Conservation (phyloP, 2,113 vertebrate species). For the Meriones unguiculatus region DNA sequence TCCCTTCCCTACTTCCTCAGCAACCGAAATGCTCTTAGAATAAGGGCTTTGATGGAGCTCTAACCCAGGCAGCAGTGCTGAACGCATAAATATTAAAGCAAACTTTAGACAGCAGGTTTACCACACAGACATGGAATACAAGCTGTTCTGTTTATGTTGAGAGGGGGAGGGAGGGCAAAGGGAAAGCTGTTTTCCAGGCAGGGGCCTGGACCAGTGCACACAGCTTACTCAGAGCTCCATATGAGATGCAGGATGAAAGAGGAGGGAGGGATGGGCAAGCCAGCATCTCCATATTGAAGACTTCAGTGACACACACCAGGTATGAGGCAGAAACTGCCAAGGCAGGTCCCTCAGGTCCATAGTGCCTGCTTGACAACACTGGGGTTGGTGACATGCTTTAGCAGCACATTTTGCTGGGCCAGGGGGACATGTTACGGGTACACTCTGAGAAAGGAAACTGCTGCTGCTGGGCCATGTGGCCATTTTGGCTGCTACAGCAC, state of each 20-base stretch:
- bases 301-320: background rate
- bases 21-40: slow-evolving; percentile 74
- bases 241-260: background rate
- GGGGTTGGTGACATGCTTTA: background rate
- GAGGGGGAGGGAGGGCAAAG: background rate
- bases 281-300: background rate
- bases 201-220: background rate
- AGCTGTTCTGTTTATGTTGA: slow-evolving; percentile 83
- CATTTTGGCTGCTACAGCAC: background rate
- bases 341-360: background rate
- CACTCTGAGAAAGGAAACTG: background rate
- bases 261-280: background rate
- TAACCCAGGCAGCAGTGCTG: slow-evolving; percentile 76
- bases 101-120: slow-evolving; percentile 83
- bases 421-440: background rate
- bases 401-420: background rate
- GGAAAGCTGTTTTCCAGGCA: slow-evolving; percentile 22
- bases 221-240: background rate
- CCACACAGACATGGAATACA: slow-evolving; percentile 83
- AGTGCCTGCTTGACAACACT: background rate
- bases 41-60: slow-evolving; percentile 84
- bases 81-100: slow-evolving; percentile 87
- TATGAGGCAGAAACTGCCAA: background rate
- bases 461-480: background rate
- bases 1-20: slow-evolving; percentile 67